phyloP scores from a whole-genome alignment of 2,888 invertebrate species.

The Helobdella robusta region DNA sequence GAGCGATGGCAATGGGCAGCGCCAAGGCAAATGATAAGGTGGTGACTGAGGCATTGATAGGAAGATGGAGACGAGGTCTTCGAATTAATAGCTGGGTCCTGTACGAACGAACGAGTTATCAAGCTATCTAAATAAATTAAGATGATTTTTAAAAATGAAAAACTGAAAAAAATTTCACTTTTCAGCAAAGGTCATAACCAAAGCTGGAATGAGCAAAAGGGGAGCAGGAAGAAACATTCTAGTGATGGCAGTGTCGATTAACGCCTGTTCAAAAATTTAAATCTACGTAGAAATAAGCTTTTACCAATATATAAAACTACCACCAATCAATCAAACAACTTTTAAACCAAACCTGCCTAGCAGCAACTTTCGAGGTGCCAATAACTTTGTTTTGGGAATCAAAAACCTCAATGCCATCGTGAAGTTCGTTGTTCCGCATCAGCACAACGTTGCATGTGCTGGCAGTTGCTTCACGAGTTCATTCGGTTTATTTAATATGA shows the following conservation, averaged over 20 bases:
- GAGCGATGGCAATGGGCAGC: conserved; percentile 51
- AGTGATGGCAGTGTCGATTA: conserved; percentile 48
- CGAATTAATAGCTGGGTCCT: conserved; percentile 46
- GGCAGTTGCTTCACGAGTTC: conserved; percentile 43
- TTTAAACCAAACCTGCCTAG: conserved; percentile 47
- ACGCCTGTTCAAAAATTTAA: too few relatives aligned
- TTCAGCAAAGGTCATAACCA: conserved; percentile 47
- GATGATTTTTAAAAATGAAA: too few relatives aligned
- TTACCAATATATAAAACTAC: too few relatives aligned
- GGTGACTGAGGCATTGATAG: conserved; percentile 50
- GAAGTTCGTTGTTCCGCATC: conserved; percentile 51
- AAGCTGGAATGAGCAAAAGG: conserved; percentile 48
- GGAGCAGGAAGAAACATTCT: conserved; percentile 49
- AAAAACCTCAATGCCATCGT: conserved; percentile 51
- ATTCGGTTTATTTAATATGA: not conserved
- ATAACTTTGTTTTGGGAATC: conserved; percentile 48
- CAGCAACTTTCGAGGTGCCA: conserved; percentile 52
- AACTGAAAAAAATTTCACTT: conserved; percentile 40
- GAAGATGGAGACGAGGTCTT: conserved; percentile 47
- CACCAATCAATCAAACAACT: too few relatives aligned
- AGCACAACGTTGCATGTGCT: conserved; percentile 51
- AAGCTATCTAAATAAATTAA: too few relatives aligned
- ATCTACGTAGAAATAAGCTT: too few relatives aligned
- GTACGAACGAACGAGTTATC: conserved; percentile 24
- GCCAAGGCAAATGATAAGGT: conserved; percentile 50